Base-by-base conservation (phyloP, 2,113 vertebrate species). In the Hymenochirus boettgeri region DNA sequence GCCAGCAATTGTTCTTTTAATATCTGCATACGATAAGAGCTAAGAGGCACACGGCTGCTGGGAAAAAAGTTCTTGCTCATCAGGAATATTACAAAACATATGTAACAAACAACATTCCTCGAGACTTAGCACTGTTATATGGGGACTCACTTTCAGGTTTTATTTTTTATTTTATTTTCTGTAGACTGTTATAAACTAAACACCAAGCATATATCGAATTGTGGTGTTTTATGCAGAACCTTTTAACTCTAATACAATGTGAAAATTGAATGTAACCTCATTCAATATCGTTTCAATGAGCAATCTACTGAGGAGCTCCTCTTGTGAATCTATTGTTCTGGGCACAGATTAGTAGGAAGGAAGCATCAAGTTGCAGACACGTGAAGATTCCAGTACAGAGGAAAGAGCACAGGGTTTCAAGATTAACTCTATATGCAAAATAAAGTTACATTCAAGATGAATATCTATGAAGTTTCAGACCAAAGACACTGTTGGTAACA, bases 81-180 rank as follows among this genome's bases (percentile, higher is more conserved):
- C 72, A 48, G 62, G 75, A 76, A 72, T 50, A 67, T 47, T 0
- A 0, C n/a, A n/a, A n/a, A n/a, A n/a, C n/a, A n/a, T 69, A 37
- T 59, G 1, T 64, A 66, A 75, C 61, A 79, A 74, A 59, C 74
- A 71, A 15, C 51, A 59, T 78, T 80, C 82, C 89, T 86, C 86
- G 86, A 87, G 70, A 85, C 71, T 83, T 80, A 82, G 78, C 79
- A 88, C 85, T 86, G 86, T 87, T 87, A 77, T 78, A 72, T 27
- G 72, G 77, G 75, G 22, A 51, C 70, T 62, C 61, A 70, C 76
- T 71, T 67, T 57, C 45, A 69, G 74, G 73, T 71, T 70, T 63
- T 65, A 10, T 46, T 47, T 59, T 59, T 12, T 57, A 9, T 50
- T 25, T 58, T 63, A 65, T 70, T 29, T 39, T 70, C 78, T 74